phyloP scores from a whole-genome alignment of 1,140 invertebrate species.

The Drosophila teissieri region DNA sequence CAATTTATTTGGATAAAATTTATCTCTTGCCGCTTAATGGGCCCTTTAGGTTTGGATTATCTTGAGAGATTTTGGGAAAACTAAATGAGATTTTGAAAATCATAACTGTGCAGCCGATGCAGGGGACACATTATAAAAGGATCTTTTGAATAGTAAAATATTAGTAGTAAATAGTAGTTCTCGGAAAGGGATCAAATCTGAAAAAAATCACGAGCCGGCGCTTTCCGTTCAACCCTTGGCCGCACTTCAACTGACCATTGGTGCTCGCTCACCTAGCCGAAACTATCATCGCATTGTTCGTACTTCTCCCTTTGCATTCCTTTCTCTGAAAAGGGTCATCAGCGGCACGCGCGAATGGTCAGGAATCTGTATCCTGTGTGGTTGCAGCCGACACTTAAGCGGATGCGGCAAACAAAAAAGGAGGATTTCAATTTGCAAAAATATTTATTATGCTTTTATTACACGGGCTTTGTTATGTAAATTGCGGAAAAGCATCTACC shows the following conservation, averaged over 20 bases:
- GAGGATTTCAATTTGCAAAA: constrained; percentile 38
- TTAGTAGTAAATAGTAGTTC: background rate
- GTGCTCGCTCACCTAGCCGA: constrained; percentile 26
- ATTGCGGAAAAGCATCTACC: constrained; percentile 25
- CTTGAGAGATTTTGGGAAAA: constrained; percentile 52
- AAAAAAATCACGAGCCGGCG: constrained; percentile 25
- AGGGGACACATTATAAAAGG: background rate
- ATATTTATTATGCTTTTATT: constrained; percentile 51
- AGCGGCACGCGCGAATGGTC: constrained; percentile 47
- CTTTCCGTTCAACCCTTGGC: constrained; percentile 51
- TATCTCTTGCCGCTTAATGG: constrained; percentile 64
- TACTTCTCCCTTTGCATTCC: constrained; percentile 3
- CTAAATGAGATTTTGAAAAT: constrained; percentile 27
- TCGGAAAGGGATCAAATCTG: background rate
- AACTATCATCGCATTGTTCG: constrained; percentile 49
- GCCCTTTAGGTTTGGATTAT: constrained; percentile 29
- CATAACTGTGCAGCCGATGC: constrained; percentile 31
- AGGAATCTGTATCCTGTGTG: constrained; percentile 31
- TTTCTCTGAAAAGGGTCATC: constrained; percentile 44
- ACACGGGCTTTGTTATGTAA: constrained; percentile 62
- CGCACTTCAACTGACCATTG: constrained; percentile 63
- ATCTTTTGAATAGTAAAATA: background rate
- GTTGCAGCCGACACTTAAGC: constrained; percentile 37
- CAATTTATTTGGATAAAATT: constrained; percentile 59
- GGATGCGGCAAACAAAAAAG: constrained; percentile 41